Conservation (phyloP, 2,888 invertebrate genomes). For the Ectropis crepuscularia region DNA sequence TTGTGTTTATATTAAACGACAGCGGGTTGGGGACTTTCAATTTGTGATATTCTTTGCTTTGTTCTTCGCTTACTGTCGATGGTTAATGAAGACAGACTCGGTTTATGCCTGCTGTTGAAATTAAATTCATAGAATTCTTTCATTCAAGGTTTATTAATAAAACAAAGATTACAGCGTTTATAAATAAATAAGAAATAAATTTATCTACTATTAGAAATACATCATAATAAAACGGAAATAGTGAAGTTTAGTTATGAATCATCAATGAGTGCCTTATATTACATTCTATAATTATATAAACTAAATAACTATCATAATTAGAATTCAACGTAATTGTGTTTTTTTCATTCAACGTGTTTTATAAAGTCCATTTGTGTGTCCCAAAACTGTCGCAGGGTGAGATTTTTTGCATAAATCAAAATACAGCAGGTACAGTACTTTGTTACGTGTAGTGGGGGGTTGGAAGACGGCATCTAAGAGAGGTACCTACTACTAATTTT, state of each 20-base stretch:
- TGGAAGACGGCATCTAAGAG: slow-evolving; percentile 19
- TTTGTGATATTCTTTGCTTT: slow-evolving; percentile 61
- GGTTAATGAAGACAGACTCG: slow-evolving; percentile 47
- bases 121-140: slow-evolving; percentile 7
- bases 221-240: too few species aligned
- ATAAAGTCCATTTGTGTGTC: too few species aligned
- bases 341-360: too few species aligned
- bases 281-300: too few species aligned
- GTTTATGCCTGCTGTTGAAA: slow-evolving; percentile 31
- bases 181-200: not conserved
- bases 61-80: slow-evolving; percentile 54
- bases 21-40: slow-evolving; percentile 59
- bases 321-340: too few species aligned
- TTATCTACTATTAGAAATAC: too few species aligned
- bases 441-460: slow-evolving; percentile 18
- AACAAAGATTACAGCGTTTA: not conserved
- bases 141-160: not conserved
- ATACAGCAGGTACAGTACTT: slow-evolving; percentile 13
- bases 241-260: too few species aligned
- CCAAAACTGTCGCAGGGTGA: not conserved
- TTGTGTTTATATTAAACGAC: slow-evolving; percentile 68
- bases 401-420: slow-evolving; percentile 13
- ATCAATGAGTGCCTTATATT: too few species aligned
- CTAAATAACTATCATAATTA: too few species aligned
- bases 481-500: slow-evolving; percentile 37